Evolutionary conservation across 2,113 vertebrate species (phyloP), one percentile per base, ranked within the genome.

Genomic region (Oplegnathus fasciatus): DNA sequence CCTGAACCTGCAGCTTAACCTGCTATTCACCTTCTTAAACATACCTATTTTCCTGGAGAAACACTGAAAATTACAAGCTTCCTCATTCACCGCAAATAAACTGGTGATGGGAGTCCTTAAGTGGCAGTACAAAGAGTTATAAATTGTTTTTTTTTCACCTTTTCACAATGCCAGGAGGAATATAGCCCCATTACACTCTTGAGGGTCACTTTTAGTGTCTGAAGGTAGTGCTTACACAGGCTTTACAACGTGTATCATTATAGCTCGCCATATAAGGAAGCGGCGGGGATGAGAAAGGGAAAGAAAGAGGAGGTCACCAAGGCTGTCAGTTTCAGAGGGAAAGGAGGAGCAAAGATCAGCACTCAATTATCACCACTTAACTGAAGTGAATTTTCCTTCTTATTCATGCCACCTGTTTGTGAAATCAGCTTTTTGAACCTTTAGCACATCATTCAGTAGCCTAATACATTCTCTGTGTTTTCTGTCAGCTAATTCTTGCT

Each of bases 161-260:
- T 92, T 91, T 77, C 86, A 86, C 80, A 93, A 90, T 84, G 80
- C 83, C 82, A 80, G 95, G 96, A 96, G 96, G 96, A 96, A 97
- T 97, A 97, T 94, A 96, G 96, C 94, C 90, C 94, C 93, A 94
- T 94, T 95, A 95, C 95, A 94, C 95, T 96, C 85, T 84, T 84
- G 88, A 93, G 89, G 91, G 89, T 94, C 91, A 92, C 87, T 91
- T 95, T 94, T 89, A 92, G 88, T 90, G 86, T 92, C 84, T 87
- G 94, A 91, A 95, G 94, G 95, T 95, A 95, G 94, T 96, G 95
- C 94, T 97, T 97, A 97, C 96, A 95, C 94, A 96, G 95, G 96
- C 93, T 97, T 96, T 97, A 95, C 94, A 96, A 92, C 79, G 92
- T 96, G 96, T 97, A 96, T 96, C 96, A 97, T 98, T 97, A 97